Conservation (phyloP, 2,797 vertebrate genomes). For the Gallinago nigripennis region DNA sequence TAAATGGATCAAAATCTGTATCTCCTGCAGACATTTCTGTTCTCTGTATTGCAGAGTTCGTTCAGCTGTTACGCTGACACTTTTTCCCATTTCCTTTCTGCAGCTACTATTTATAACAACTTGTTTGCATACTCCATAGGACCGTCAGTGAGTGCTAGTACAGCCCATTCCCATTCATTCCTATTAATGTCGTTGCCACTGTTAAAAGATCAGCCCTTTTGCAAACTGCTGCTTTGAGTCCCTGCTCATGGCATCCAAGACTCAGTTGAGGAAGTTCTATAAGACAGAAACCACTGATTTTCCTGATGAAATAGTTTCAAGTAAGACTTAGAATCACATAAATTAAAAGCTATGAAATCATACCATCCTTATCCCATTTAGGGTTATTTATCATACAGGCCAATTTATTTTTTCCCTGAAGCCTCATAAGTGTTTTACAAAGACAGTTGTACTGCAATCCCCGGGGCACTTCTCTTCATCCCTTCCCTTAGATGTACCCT, state of each 20-base stretch:
- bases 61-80: not conserved
- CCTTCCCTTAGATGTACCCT: not conserved
- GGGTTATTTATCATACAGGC: not conserved
- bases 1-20: not conserved
- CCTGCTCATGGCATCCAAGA: not conserved
- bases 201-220: not conserved
- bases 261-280: not conserved
- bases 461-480: not conserved
- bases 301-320: not conserved
- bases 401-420: not conserved
- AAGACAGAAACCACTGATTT: not conserved
- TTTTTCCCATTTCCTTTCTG: not conserved
- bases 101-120: not conserved
- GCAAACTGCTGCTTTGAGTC: not conserved
- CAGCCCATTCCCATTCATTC: not conserved
- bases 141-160: not conserved
- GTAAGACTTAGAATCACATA: not conserved
- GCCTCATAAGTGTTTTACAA: not conserved
- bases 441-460: fast-evolving
- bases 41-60: not conserved
- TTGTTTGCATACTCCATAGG: not conserved
- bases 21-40: fast-evolving
- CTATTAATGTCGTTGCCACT: not conserved
- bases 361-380: not conserved
- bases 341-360: not conserved